phyloP scores from a whole-genome alignment of 2,113 vertebrate species.

The Tupaia tana region DNA sequence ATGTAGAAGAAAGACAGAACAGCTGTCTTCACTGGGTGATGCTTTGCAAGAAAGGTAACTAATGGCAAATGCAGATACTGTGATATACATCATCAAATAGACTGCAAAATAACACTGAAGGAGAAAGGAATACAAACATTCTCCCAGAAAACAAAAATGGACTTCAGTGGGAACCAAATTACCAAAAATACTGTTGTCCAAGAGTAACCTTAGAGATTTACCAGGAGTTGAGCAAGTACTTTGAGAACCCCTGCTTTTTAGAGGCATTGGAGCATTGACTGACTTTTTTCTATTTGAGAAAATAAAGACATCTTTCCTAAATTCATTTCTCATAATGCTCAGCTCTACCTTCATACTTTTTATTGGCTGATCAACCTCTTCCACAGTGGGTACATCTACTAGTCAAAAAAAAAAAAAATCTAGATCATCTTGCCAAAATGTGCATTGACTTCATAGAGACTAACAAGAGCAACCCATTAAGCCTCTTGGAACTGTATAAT shows the following conservation, averaged over 20 bases:
- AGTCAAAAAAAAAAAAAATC: conserved; percentile 6
- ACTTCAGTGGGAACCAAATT: neutral
- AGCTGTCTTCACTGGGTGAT: conserved; percentile 3
- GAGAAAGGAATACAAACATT: neutral
- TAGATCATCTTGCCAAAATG: neutral
- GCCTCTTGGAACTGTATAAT: neutral
- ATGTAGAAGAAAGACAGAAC: conserved; percentile 25
- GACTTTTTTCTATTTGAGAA: neutral
- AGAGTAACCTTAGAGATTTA: no score
- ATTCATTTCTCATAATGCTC: neutral
- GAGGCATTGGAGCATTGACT: no score
- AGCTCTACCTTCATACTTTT: neutral
- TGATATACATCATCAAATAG: conserved; percentile 23
- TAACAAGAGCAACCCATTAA: neutral
- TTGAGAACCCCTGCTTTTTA: no score
- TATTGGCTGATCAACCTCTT: neutral
- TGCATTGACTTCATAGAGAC: neutral
- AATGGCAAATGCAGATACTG: conserved; percentile 24
- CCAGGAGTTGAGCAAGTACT: no score
- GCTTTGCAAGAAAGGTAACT: neutral
- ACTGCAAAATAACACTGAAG: neutral
- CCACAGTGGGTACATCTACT: neutral
- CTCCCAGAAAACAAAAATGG: neutral
- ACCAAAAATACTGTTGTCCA: neutral
- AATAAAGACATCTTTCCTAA: conserved; percentile 24